A percentile compares a stretch with the other conserved stretches of the same genome.
phyloP scores from a whole-genome alignment of 2,797 vertebrate genomes.

The Hirundo rustica region DNA sequence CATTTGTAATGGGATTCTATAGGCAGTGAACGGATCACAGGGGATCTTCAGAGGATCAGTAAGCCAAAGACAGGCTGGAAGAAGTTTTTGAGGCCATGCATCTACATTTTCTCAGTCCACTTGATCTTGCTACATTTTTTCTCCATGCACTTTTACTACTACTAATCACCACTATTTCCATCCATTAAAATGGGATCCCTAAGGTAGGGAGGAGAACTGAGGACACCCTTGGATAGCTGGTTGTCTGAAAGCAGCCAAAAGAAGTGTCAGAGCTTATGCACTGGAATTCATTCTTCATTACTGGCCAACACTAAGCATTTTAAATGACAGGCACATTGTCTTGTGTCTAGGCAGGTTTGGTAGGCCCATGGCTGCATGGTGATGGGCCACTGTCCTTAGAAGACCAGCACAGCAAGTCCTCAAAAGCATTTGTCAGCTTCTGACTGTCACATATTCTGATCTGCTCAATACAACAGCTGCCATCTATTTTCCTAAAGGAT shows the following conservation, averaged over 20 bases:
- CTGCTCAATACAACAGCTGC: background rate
- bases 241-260: background rate
- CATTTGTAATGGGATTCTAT: background rate
- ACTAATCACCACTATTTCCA: background rate
- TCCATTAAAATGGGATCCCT: background rate
- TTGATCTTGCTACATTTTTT: background rate
- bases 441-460: background rate
- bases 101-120: background rate
- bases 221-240: accelerated
- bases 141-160: background rate
- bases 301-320: background rate
- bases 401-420: background rate
- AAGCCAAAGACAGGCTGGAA: background rate
- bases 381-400: background rate
- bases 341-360: background rate
- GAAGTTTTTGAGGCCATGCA: background rate
- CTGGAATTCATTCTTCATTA: background rate
- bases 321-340: background rate
- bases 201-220: background rate
- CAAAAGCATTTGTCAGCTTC: background rate
- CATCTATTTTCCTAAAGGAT: background rate
- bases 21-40: background rate
- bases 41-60: background rate
- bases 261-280: background rate
- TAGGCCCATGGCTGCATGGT: background rate